Percentiles rank a stretch among this genome's conserved stretches.
phyloP scores from a whole-genome alignment of 1,140 invertebrate genomes.

The Drosophila prosaltans region DNA sequence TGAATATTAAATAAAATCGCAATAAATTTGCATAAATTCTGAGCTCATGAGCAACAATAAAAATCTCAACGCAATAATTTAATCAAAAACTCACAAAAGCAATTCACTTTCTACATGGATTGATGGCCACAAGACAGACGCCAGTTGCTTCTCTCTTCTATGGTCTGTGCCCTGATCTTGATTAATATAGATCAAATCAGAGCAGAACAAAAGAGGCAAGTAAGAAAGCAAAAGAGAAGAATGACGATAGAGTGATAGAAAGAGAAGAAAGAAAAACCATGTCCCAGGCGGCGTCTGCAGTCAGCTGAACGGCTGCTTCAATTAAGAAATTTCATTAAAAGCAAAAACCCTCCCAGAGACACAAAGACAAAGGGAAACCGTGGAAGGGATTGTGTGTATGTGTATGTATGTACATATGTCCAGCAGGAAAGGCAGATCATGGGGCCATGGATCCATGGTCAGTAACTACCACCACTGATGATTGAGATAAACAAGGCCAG shows the following conservation, averaged over 20 bases:
- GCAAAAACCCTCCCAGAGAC: constrained; percentile 23
- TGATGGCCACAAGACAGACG: constrained; percentile 48
- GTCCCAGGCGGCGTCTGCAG: constrained; percentile 68
- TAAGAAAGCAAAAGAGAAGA: constrained; percentile 27
- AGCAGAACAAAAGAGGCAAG: constrained; percentile 46
- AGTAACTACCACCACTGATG: constrained; percentile 49
- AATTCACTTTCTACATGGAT: constrained; percentile 36
- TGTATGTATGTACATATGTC: constrained; percentile 27
- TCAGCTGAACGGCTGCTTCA: constrained; percentile 65
- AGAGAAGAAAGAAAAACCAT: constrained; percentile 20
- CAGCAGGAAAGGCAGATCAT: constrained; percentile 13
- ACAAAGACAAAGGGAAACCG: constrained; percentile 12
- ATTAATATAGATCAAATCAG: constrained; percentile 80
- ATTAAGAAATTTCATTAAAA: constrained; percentile 80
- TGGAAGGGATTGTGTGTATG: constrained; percentile 37
- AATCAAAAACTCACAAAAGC: constrained; percentile 34
- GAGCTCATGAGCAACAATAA: constrained; percentile 3
- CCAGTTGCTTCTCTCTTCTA: constrained; percentile 23
- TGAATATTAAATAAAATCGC: constrained; percentile 39
- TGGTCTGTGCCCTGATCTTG: constrained; percentile 54
- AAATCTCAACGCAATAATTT: constrained; percentile 40
- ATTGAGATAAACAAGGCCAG: constrained; percentile 73
- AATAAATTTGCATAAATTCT: constrained; percentile 52
- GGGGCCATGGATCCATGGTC: constrained; percentile 3
- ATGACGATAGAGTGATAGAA: too few relatives aligned